Evolutionary conservation across 1,140 invertebrate species (phyloP), one percentile per base, ranked within the genome.

Genomic region (Drosophila novamexicana): DNA sequence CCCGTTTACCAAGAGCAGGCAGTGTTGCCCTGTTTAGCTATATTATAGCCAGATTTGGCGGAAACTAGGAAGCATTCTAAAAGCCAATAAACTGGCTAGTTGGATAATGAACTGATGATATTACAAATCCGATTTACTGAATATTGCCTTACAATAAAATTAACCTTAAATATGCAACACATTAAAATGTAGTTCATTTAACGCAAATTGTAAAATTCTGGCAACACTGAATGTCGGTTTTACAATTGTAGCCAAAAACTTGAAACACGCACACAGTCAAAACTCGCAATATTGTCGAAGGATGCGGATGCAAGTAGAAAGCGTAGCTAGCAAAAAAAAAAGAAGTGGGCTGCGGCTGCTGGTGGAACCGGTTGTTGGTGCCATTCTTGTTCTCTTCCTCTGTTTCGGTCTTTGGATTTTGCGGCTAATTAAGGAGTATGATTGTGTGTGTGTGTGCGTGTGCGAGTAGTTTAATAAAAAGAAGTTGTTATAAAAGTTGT

Each of bases 381-480:
- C 58, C 52, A 58, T 57, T 61, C 66, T 56, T 69, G 45, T 70
- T 63, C 40, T 63, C 40, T 56, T 14, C 40, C 57, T 36, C 16
- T 52, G 68, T 52, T 65, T 14, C 18, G 34, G 49, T 67, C 70
- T 67, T 47, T 54, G 16, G 52, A 69, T 57, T 74, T 74, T 75
- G 59, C 72, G 67, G 58, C 59, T 75, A 70, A 75, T 70, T 75
- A 75, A 75, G 47, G 5, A 16, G 16, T 40, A 29, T 37, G 34
- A 14, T 34, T 65, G 32, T 39, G 6, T 37, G 34, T 50, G 34
- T 50, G 49, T 37, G 56, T 47, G 34, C 44, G 56, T 29, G 39
- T 61, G 70, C 61, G 61, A 53, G 77, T 72, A 58, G 73, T 73
- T 58, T 75, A 77, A 74, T 75, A 54, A 78, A 79, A 78, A 75